Evolutionary conservation across 2,113 vertebrate genomes (phyloP), one percentile per base, ranked within the genome.

Genomic region (Salvelinus sp.): DNA sequence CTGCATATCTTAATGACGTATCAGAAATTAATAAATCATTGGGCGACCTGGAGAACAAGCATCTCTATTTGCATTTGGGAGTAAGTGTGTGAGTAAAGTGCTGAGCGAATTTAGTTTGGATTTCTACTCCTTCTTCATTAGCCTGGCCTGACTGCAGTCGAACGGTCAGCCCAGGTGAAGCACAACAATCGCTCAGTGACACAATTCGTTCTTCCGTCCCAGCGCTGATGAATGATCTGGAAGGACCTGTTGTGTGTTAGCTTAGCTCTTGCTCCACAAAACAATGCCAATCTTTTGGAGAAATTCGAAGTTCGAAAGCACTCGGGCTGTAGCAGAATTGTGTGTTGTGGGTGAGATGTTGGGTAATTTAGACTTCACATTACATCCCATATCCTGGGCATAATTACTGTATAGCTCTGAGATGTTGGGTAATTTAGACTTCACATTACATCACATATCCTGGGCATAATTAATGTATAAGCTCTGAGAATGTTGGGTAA

Each of bases 121-220:
- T 75, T 72, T 48, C 58, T 77, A 75, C 78, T 82, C 74, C 70
- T 70, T 77, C 75, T 74, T 91, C 82, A 88, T 90, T 84, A 86
- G 74, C 76, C 66, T 27, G n/a, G 58, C 73, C 64, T 82, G 73
- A 54, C 78, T 84, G 66, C 73, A 80, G 80, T 80, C 63, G 63
- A 77, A 71, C 9, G 60, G 76, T 70, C 70, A 69, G 76, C 67
- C 38, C 14, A 25, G 70, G 72, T 78, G 30, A 82, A 62, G 62
- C 28, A 27, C 70, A 70, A 68, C 81, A 76, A 79, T 90, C 79
- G 67, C 74, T 84, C 83, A 85, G 54, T 38, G 77, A 78, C 79
- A 76, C 68, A 50, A 66, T 69, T 82, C 77, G 68, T 77, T 84
- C 77, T 69, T 81, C 77, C 62, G 70, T 69, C 73, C 67, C 47